Base-by-base conservation (phyloP, 2,797 vertebrate species). In the Pipistrellus kuhlii region DNA sequence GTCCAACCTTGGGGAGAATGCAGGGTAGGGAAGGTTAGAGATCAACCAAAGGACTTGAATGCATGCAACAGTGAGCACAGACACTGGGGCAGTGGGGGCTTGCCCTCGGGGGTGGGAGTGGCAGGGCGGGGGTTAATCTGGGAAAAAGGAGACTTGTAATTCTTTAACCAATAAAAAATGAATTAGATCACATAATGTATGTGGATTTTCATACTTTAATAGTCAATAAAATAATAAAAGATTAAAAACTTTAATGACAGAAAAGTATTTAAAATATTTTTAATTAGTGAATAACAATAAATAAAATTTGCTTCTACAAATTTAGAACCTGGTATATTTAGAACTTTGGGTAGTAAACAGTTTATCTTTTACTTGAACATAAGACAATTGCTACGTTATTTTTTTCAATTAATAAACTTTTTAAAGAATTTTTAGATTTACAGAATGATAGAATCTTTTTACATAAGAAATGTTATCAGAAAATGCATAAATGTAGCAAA, bases 161-260 rank as follows among this genome's bases (percentile, higher is more conserved):
- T 12, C 57, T 27, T 59, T 59, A 59, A 59, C 11, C 23, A 59
- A 27, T 59, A 59, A 59, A 59, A 59, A 77, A 41, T 51, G 2
- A 94, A 69, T 44, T 68, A 44, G 51, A 64, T 77, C 35, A 71
- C n/a, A 72, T 71, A 27, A 91, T 82, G 1, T 17, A 77, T 46
- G 2, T 18, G 3, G 53, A 78, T 84, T 72, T 48, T 21, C 10
- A 90, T 38, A n/a, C 18, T 4, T 84, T 71, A 64, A 86, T 55
- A 85, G 78, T 8, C 32, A 85, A 57, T 92, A 80, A 81, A 85
- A 64, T 69, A 95, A 86, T 86, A 38, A 93, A 93, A 53, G 53
- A 23, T 55, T 25, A 59, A 25, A 57, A 59, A 81, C 86, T 69
- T 94, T 77, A 71, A 85, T 85, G 48, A 38, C 57, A 75, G 76